Evolutionary conservation across 2,797 vertebrate species (phyloP), one percentile per base, ranked within the genome.

Genomic region (Geotrypetes seraphini): DNA sequence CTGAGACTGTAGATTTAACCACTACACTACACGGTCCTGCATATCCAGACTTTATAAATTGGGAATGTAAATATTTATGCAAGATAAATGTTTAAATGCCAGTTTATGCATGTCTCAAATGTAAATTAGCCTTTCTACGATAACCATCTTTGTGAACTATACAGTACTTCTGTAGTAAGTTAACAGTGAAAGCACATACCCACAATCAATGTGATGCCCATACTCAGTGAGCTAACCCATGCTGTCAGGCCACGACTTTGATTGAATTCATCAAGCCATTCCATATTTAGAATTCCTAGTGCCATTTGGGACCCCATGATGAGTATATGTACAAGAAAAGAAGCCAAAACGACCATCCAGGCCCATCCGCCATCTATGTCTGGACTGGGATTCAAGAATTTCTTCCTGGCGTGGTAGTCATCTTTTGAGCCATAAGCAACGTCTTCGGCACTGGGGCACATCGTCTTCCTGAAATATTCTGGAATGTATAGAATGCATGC

Each of bases 301-400:
- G 83, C 76, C 83, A 86, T 86, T 55, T 86, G 83, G 12, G 82
- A 83, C 38, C 83, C 81, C 79, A 86, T 83, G 43, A 79, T 50
- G 21, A 86, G 77, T 18, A 85, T 60, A 46, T 86, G 83, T 31
- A 78, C 78, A 16, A 84, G 54, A 32, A 86, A 85, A 5, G 83
- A 85, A 7, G 83, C 69, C 8, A 86, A 48, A 7, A 85, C 79
- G 39, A 85, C 64, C 73, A 85, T 70, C 83, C 83, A 86, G 15
- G 75, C 83, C 83, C 83, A 86, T 16, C 81, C 75, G 6, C 75
- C 56, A 12, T 85, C 81, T 0, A 83, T 52, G 39, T 84, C 45
- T 8, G 75, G 66, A 45, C 82, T 60, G 14, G 64, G 43, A 9
- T 71, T 75, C 31, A 61, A 14, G 12, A 62, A 53, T 39, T 73